Base-by-base conservation (phyloP, 1,140 invertebrate species). In the Atopsyche davidsoni region DNA sequence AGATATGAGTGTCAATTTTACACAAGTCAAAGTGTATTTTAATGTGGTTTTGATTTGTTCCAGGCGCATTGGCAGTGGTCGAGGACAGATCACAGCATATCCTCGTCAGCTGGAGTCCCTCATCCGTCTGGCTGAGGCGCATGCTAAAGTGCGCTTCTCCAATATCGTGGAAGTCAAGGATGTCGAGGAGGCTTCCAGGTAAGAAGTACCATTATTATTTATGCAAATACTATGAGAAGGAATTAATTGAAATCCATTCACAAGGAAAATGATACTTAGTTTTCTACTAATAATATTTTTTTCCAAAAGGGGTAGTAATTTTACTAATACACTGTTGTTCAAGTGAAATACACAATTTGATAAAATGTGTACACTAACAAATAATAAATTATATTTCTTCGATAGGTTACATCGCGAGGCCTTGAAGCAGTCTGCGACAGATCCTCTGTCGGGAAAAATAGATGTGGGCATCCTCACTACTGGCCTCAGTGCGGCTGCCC, bases 91-190 rank as follows among this genome's bases (percentile, higher is more conserved):
- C 24, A 89, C 92, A 0, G 96, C 97, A 0, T 99, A 99, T 75
- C 96, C 97, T 0, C 77, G 97, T 7, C 97, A 99, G 69, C 70
- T 99, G 43, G 96, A 99, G 71, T 97, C 96, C 0, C 76, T 99
- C 1, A 99, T 99, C 62, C 79, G 97, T 17, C 73, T 99, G 3
- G 77, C 95, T 0, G 97, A 99, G 72, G 94, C 96, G 11, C 94
- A 98, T 74, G 96, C 97, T 13, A 96, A 96, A 72, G 81, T 99
- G 55, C 79, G 95, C 36, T 80, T 98, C 3, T 89, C 86, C 16
- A 65, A 83, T 31, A 65, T 70, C 0, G 96, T 99, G 0, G 86
- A 92, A 57, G 64, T 91, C 0, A 67, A 73, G 16, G 96, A 99
- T 77, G 96, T 99, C 0, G 91, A 98, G 63, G 95, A 98, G 75